Base-by-base conservation (phyloP, 1,140 invertebrate genomes). In the Fopius arisanus region DNA sequence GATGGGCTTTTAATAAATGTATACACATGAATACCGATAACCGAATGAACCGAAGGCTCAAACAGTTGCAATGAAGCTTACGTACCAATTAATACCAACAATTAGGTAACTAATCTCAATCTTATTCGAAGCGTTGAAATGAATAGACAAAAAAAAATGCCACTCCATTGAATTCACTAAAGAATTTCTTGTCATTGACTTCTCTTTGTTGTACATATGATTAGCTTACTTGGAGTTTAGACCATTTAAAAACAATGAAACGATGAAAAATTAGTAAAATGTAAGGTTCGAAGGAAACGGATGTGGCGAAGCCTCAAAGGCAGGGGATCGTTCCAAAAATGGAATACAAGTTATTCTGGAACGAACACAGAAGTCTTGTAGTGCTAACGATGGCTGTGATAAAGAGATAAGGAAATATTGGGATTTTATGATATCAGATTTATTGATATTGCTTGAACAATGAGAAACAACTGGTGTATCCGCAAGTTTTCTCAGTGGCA, bases 371-470 rank as follows among this genome's bases (percentile, higher is more conserved):
- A 79, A 78, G 76, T 79, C 75, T 76, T 73, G 77, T 82, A 82
- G 80, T 77, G 78, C 78, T 81, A 83, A 82, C 43, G 73, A 83
- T 82, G 81, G 80, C 81, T 83, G 81, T 83, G 81, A 83, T 83
- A 82, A 77, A 54, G 54, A 48, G 37, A 74, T 65, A 48, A 43
- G 67, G 26, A 68, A 33, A n/a, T 43, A 26, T 65, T 65, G 43
- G n/a, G 19, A 67, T 41, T 31, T 6, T 10, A 26, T 21, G 16
- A 33, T 2, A 12, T 33, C 23, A 59, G 26, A 48, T 51, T 12
- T 28, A 43, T 7, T 43, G 19, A 43, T 33, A 14, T 12, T 59
- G 19, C 19, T 59, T 59, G 9, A 28, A 26, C 19, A 4, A 26
- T 5, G 9, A 28, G 14, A 59, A 14, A 59, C 23, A 59, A 59